Percentiles rank a stretch among this genome's conserved stretches.
phyloP scores from a whole-genome alignment of 92 coral and sea anemone species.

The Scolanthus callimorphus region DNA sequence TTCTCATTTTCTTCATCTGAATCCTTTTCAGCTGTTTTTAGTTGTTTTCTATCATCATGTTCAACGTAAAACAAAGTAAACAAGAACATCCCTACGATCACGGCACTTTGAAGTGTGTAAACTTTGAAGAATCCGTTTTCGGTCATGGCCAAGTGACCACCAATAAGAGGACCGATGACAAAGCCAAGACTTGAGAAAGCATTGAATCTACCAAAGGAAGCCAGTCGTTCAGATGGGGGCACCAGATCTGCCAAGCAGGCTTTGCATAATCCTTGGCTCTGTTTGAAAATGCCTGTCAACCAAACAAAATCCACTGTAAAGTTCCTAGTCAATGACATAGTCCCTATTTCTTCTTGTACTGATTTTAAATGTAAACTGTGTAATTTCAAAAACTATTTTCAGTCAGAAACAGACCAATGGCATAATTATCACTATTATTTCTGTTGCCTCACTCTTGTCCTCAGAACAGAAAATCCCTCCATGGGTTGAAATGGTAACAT shows the following conservation, averaged over 20 bases:
- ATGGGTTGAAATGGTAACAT: too few species aligned
- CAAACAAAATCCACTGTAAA: too few species aligned
- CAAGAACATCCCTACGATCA: constrained; percentile 46
- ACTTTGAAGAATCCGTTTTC: constrained; percentile 84
- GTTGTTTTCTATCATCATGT: constrained; percentile 10
- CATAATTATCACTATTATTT: too few species aligned
- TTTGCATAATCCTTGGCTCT: constrained; percentile 80
- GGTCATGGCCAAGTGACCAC: constrained; percentile 88
- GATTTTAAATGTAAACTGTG: too few species aligned
- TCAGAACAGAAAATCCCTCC: too few species aligned
- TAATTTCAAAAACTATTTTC: too few species aligned
- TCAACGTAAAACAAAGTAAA: constrained; percentile 75
- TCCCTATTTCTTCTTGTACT: too few species aligned
- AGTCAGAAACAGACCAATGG: too few species aligned
- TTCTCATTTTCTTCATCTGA: neutral
- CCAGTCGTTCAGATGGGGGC: constrained; percentile 64
- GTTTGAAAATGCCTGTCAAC: constrained; percentile 91
- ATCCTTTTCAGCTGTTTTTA: neutral
- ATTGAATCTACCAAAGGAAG: constrained; percentile 86
- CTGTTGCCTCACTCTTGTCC: too few species aligned
- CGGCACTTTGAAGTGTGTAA: constrained; percentile 47
- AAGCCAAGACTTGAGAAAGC: constrained; percentile 90
- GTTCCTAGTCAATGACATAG: too few species aligned
- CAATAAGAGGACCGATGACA: constrained; percentile 91
- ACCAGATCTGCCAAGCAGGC: constrained; percentile 83